Conservation (phyloP, 2,797 vertebrate genomes). For the Anguilla marmorata region DNA sequence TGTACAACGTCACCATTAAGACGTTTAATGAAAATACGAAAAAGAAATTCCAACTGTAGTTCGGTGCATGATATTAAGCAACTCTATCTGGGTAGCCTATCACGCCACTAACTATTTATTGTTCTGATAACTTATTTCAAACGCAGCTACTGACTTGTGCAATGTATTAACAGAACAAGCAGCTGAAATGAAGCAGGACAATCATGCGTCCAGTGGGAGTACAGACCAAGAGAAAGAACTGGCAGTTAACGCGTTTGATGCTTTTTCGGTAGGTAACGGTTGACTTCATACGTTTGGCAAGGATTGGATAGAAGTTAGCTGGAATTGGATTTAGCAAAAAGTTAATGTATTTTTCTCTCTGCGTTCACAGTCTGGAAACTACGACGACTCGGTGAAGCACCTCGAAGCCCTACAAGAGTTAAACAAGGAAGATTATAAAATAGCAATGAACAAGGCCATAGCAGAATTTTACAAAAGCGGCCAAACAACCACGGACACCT, state of each 20-base stretch:
- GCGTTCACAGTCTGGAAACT: conserved; percentile 81
- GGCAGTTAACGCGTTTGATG: conserved; percentile 81
- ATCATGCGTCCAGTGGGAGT: conserved; percentile 75
- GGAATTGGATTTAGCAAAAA: neutral
- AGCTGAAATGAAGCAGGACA: conserved; percentile 82
- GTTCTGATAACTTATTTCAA: conserved; percentile 25
- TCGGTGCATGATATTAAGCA: conserved; percentile 45
- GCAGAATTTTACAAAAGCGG: conserved; percentile 92
- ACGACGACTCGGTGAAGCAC: conserved; percentile 85
- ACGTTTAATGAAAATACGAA: neutral
- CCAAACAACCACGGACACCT: conserved; percentile 85
- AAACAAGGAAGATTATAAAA: conserved; percentile 98
- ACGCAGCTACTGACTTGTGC: conserved; percentile 40
- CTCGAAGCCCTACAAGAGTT: conserved; percentile 87
- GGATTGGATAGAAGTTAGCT: neutral
- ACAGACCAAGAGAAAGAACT: conserved; percentile 91
- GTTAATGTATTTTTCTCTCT: conserved; percentile 37
- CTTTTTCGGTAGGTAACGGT: conserved; percentile 84
- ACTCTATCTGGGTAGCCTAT: conserved; percentile 35
- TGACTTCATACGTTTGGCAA: neutral
- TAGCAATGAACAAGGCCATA: conserved; percentile 89
- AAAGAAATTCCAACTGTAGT: conserved; percentile 31
- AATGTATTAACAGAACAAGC: conserved; percentile 76
- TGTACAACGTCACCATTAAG: neutral
- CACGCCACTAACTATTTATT: conserved; percentile 28